Evolutionary conservation across 1,140 invertebrate species (phyloP), one percentile per base, ranked within the genome.

Genomic region (Plectus sambesii): DNA sequence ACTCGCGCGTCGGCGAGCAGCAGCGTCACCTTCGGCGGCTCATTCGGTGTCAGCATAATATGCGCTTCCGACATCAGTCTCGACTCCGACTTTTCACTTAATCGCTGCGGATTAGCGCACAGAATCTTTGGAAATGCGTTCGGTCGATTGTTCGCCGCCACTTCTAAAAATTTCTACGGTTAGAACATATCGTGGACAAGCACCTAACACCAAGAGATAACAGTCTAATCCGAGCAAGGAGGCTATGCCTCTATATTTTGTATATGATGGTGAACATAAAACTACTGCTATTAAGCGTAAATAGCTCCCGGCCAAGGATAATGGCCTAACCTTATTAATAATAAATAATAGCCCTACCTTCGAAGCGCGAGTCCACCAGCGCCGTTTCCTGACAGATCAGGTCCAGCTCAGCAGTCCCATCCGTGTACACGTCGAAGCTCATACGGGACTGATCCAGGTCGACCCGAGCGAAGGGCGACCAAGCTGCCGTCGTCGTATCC

Each of bases 1-100:
- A 96, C 70, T 40, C 89, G 76, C 85, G 96, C 92, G 66, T 92
- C 90, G 68, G 94, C 92, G 2, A 97, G 73, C 17, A 96, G 72
- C 45, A 96, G 81, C 1, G 87, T 93, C 47, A 89, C 17, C n/a
- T 41, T 39, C 5, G 63, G 62, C 15, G 58, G 26, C 47, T 65
- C 62, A 27, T 66, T 61, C 25, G 53, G 52, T 15, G 40, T 47
- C 55, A 65, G 58, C 56, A 64, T 55, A 8, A 65, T 59, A 36
- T 65, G 63, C 2, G 56, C 40, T 49, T 65, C 62, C 19, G 47
- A 53, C 50, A 65, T 59, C 36, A 65, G 25, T 3, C 15, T 43
- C 23, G 23, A 33, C 8, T n/a, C n/a, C n/a, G n/a, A n/a, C n/a
- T n/a, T n/a, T n/a, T n/a, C n/a, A n/a, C 23, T 43, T 1, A 24